Conservation (phyloP, 2,888 invertebrate species). For the Ctenicera cuprea region DNA sequence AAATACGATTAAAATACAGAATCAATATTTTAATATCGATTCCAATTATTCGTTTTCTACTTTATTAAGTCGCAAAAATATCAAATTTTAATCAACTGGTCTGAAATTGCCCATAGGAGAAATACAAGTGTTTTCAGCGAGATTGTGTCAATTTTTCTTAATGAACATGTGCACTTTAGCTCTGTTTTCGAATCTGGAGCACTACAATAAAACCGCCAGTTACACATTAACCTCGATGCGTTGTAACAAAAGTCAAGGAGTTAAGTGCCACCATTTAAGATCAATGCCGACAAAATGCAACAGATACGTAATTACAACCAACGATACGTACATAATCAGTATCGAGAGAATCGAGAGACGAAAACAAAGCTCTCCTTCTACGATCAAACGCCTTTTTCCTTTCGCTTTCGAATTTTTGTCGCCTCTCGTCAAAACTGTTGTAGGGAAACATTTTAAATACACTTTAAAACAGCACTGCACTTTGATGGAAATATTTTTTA, state of each 20-base stretch:
- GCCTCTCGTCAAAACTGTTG: constrained; percentile 37
- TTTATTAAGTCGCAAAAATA: too few species aligned
- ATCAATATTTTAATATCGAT: too few species aligned
- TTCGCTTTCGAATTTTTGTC: constrained; percentile 30
- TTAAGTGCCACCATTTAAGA: constrained; percentile 11
- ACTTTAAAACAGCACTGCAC: constrained; percentile 17
- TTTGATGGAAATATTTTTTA: neutral
- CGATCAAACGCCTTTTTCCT: constrained; percentile 36
- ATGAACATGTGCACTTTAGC: constrained; percentile 7
- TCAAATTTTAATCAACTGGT: too few species aligned
- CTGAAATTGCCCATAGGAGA: too few species aligned
- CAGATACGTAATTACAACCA: constrained; percentile 11
- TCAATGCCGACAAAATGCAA: constrained; percentile 17
- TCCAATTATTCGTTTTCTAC: too few species aligned
- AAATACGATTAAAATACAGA: too few species aligned
- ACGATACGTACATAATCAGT: constrained; percentile 43
- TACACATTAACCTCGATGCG: constrained; percentile 43
- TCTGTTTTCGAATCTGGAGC: constrained; percentile 15
- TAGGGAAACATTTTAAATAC: constrained; percentile 32
- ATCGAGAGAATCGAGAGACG: constrained; percentile 47
- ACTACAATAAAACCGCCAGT: constrained; percentile 43
- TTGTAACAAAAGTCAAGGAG: constrained; percentile 41
- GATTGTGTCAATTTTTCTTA: too few species aligned
- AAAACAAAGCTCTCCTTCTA: constrained; percentile 36
- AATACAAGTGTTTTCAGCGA: too few species aligned